Evolutionary conservation across 2,113 vertebrate species (phyloP), one percentile per base, ranked within the genome.

Genomic region (Bufo gargarizans): DNA sequence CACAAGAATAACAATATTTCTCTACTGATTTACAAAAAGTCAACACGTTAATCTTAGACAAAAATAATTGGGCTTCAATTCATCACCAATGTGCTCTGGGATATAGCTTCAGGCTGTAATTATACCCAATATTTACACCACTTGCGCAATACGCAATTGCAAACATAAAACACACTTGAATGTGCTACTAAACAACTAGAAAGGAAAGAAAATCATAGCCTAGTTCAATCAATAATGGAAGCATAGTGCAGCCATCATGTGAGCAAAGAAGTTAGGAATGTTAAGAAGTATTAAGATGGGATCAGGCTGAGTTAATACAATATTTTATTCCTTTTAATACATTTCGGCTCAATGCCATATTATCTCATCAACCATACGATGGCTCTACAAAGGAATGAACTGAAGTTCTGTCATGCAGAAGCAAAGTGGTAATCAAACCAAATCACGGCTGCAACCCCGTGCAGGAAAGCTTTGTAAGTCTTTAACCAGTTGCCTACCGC

Each of bases 251-350:
- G 17, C 55, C 10, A 19, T 56, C 53, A 74, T 58, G 47, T 85
- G 83, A 85, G 9, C 53, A 56, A 71, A 49, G 20, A 33, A 58
- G 50, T 59, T 43, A 55, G 33, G 72, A 63, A 47, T 61, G 53
- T 80, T 11, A 6, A 65, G 22, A 88, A 84, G 78, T 65, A 47
- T 55, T 84, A 83, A 89, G 71, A 84, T 69, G 89, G 89, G 89
- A 92, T 94, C 92, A 92, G 89, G 89, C 12, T 78, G 55, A 90
- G 69, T 89, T 91, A 92, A 92, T 91, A 87, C 78, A 92, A 80
- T 76, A 61, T 91, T 91, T 93, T 91, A 90, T 93, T 94, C 85
- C 87, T 88, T 82, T 63, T 93, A 94, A 94, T 69, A 91, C 89
- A 86, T 88, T 93, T 92, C 93, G 87, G 86, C 88, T 90, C 53